Evolutionary conservation across 2,797 vertebrate species (phyloP).

Genomic region (Argentina silus): DNA sequence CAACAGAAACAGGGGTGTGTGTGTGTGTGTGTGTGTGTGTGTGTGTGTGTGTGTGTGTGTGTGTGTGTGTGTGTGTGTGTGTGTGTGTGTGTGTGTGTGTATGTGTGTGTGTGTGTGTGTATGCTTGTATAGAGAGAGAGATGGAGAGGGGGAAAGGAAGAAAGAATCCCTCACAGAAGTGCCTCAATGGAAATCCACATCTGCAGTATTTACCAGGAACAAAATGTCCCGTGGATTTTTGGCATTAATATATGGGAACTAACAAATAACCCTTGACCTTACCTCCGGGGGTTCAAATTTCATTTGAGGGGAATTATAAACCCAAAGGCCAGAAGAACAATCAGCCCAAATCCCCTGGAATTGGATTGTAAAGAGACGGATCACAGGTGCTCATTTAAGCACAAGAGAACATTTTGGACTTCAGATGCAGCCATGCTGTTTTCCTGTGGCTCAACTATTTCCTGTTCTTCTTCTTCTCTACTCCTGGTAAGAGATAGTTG

Average conservation of each 20-base stretch:
- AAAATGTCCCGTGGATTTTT: neutral
- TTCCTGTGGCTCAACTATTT: neutral
- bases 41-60: conserved; percentile 1
- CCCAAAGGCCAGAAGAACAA: neutral
- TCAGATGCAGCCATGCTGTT: neutral
- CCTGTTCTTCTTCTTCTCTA: neutral
- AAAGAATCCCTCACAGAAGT: no score
- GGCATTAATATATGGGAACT: neutral
- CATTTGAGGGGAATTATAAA: no score
- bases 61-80: neutral
- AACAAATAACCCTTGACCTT: neutral
- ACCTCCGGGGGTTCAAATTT: neutral
- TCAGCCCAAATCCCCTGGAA: neutral
- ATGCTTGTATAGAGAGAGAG: conserved; percentile 3
- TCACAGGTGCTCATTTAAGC: neutral
- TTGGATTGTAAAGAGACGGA: neutral
- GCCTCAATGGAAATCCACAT: no score
- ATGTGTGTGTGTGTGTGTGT: neutral
- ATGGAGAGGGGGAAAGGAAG: neutral
- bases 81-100: conserved; percentile 1
- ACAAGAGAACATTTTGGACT: conserved; percentile 1
- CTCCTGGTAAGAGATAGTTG: neutral
- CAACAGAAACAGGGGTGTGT: conserved; percentile 1
- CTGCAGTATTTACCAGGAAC: no score
- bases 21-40: neutral